These are phyloP conservation scores for Bryconaethiops microstoma DNA, from an alignment of 2,797 vertebrate genomes.

Conservation along the genomic window DNA sequence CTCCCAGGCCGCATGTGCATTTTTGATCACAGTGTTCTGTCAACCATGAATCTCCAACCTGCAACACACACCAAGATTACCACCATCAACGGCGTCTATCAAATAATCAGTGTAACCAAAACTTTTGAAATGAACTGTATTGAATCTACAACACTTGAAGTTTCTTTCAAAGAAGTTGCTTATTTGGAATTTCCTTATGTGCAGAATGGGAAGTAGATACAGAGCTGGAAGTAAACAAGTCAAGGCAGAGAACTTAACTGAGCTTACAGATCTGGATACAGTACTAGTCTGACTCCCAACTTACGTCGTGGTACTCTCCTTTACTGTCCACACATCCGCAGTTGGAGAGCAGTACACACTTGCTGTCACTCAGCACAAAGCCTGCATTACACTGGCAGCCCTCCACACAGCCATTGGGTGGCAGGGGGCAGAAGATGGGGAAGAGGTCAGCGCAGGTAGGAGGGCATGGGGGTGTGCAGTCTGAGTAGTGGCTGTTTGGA, in stretches of 20 bases:
- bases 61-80: slow-evolving; percentile 32
- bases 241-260: not conserved
- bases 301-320: slow-evolving; percentile 77
- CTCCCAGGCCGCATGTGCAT: slow-evolving; percentile 73
- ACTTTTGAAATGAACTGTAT: not conserved
- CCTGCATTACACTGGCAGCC: slow-evolving; percentile 80
- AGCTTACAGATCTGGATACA: not conserved
- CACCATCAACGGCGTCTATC: not conserved
- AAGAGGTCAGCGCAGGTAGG: slow-evolving; percentile 79
- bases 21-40: slow-evolving; percentile 68
- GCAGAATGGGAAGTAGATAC: not conserved
- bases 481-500: slow-evolving; percentile 77
- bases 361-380: slow-evolving; percentile 76
- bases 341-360: slow-evolving; percentile 72
- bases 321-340: slow-evolving; percentile 77
- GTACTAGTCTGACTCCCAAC: slow-evolving; percentile 52
- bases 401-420: slow-evolving; percentile 75
- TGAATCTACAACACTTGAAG: not conserved
- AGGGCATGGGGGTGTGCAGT: slow-evolving; percentile 78
- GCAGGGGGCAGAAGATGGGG: slow-evolving; percentile 73
- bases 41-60: slow-evolving; percentile 83
- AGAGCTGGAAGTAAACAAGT: not conserved
- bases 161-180: not conserved
- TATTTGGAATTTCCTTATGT: not conserved
- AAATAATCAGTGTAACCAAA: not conserved